Base-by-base conservation (phyloP, 2,113 vertebrate species). In the Corynorhinus townsendii region DNA sequence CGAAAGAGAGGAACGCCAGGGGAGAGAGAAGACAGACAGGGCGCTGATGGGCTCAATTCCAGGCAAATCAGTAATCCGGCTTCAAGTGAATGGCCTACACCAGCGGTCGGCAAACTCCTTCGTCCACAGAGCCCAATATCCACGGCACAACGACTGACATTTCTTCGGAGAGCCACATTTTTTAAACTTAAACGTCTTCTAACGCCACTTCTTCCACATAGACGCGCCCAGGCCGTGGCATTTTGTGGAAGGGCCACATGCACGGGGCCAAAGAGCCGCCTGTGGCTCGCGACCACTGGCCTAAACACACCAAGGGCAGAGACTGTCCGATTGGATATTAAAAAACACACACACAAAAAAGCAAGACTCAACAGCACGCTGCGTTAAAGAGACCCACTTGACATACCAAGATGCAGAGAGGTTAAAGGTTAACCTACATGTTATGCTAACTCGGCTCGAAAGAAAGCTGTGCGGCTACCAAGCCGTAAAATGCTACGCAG, bases 361-460 rank as follows among this genome's bases (percentile, higher is more conserved):
- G 11, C 5, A 17, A 76, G 35, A 20, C 17, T 30, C n/a, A 19
- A 20, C 1, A 45, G 16, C 28, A 16, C 0, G 5, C 14, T 19
- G n/a, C 43, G 5, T 30, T 7, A 0, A 20, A 43, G 54, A 91
- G 22, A 30, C 20, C 11, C 8, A 12, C 19, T 24, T 35, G 28
- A 52, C 71, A n/a, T 10, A 20, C 11, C 54, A n/a, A 73, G 66
- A 20, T 14, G 38, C 2, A 28, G 19, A 15, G 5, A 24, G 33
- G 43, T 7, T 9, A 43, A n/a, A 47, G 20, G 38, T 38, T 2
- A 28, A 28, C 10, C 22, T 8, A 26, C 17, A 17, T 6, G 5
- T 3, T 0, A 3, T 2, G 10, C 6, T 43, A 45, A 59, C 1
- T 11, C 1, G 17, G 16, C 6, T 45, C 47, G 2, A 24, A 38